These are phyloP conservation scores for Cataglyphis albicans DNA, from an alignment of 2,888 invertebrate genomes.

Conservation along the genomic window DNA sequence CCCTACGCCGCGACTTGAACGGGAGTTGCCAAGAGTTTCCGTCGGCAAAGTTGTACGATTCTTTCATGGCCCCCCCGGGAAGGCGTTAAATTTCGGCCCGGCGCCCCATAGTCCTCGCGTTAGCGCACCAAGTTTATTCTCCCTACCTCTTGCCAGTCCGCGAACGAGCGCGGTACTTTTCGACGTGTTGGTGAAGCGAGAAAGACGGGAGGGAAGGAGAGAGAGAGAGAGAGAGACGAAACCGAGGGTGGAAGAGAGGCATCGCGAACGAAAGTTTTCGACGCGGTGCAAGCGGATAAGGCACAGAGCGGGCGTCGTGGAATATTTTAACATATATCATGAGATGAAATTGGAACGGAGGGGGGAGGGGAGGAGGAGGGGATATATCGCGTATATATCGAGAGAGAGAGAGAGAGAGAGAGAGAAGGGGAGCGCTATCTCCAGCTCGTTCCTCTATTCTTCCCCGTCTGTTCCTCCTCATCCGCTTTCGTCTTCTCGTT, in stretches of 20 bases:
- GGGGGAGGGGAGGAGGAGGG: neutral
- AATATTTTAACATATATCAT: conserved; percentile 82
- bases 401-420: conserved; percentile 10
- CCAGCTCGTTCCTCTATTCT: conserved; percentile 2
- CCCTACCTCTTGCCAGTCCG: conserved; percentile 32
- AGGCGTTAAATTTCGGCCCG: conserved; percentile 75
- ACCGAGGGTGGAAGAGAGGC: conserved; percentile 30
- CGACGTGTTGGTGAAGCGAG: conserved; percentile 54
- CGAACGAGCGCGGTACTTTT: conserved; percentile 64
- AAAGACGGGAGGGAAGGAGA: neutral
- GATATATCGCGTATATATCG: neutral
- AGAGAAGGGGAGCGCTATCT: conserved; percentile 22
- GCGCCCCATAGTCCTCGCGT: conserved; percentile 78
- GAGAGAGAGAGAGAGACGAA: neutral
- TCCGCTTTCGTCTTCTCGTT: conserved; percentile 40
- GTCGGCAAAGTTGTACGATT: conserved; percentile 75
- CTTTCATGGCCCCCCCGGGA: conserved; percentile 71
- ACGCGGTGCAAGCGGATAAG: conserved; percentile 63
- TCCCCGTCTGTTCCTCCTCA: neutral
- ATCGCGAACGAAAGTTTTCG: conserved; percentile 62
- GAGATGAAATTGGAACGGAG: conserved; percentile 74
- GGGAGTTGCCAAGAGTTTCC: conserved; percentile 51
- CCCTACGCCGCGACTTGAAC: conserved; percentile 19
- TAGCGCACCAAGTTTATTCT: conserved; percentile 70
- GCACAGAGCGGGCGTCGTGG: conserved; percentile 69